These are phyloP conservation scores for Oryzaephilus surinamensis DNA, from an alignment of 1,140 invertebrate species.

Conservation along the genomic window DNA sequence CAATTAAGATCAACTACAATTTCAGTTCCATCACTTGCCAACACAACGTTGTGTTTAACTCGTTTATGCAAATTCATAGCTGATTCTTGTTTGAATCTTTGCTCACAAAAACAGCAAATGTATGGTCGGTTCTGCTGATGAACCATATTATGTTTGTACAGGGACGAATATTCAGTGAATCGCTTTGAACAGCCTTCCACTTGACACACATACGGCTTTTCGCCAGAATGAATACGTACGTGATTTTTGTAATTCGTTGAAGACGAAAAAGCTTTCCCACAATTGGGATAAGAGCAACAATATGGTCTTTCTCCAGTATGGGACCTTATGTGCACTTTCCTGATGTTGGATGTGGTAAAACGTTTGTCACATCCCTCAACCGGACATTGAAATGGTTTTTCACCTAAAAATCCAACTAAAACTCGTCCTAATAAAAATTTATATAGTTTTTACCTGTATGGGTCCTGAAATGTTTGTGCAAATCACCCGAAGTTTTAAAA, in stretches of 20 bases:
- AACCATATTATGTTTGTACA: constrained; percentile 63
- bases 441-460: constrained; percentile 43
- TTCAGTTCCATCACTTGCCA: constrained; percentile 28
- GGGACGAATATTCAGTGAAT: constrained; percentile 65
- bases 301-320: constrained; percentile 58
- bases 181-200: constrained; percentile 53
- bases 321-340: constrained; percentile 51
- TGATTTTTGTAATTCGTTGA: constrained; percentile 64
- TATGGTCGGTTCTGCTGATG: constrained; percentile 49
- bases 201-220: constrained; percentile 47
- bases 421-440: constrained; percentile 3
- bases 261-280: constrained; percentile 52
- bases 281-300: constrained; percentile 46
- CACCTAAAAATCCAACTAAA: constrained; percentile 25
- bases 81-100: constrained; percentile 47
- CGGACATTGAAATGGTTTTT: constrained; percentile 57
- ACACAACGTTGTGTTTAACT: constrained; percentile 29
- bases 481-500: constrained; percentile 58
- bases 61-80: constrained; percentile 48
- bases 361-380: constrained; percentile 52
- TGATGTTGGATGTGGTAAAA: constrained; percentile 64
- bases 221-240: constrained; percentile 48
- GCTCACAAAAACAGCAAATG: constrained; percentile 44
- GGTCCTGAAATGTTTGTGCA: constrained; percentile 58
- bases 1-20: constrained; percentile 19